These are phyloP conservation scores for Schizopygopsis pylzovi DNA, from an alignment of 2,797 vertebrate genomes.

Conservation along the genomic window DNA sequence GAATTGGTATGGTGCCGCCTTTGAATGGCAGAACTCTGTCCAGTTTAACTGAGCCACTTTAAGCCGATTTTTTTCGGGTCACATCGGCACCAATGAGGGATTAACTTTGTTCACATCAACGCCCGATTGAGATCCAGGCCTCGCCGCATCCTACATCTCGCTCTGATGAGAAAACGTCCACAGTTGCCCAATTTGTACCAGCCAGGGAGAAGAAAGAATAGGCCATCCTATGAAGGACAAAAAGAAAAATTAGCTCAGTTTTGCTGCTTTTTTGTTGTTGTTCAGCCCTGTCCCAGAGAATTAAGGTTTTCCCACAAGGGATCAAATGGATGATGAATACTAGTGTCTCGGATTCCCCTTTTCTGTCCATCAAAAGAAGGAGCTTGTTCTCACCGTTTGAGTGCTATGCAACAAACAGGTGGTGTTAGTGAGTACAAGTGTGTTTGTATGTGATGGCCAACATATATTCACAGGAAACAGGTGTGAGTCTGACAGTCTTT, in stretches of 20 bases:
- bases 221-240: constrained; percentile 78
- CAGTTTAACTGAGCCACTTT: constrained; percentile 83
- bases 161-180: constrained; percentile 76
- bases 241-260: constrained; percentile 85
- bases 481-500: constrained; percentile 57
- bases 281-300: constrained; percentile 66
- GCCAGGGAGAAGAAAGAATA: constrained; percentile 76
- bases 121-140: constrained; percentile 83
- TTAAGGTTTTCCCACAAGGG: constrained; percentile 69
- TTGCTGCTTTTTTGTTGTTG: constrained; percentile 80
- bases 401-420: constrained; percentile 62
- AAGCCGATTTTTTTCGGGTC: constrained; percentile 86
- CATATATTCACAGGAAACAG: constrained; percentile 36
- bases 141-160: constrained; percentile 75
- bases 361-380: constrained; percentile 53
- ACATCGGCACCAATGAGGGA: constrained; percentile 85
- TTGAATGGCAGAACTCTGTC: constrained; percentile 80
- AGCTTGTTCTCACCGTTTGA: constrained; percentile 57
- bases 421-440: constrained; percentile 51
- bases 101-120: constrained; percentile 85
- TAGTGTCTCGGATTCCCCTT: constrained; percentile 43
- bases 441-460: constrained; percentile 27
- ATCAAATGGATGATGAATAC: constrained; percentile 78
- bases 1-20: constrained; percentile 46
- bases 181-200: constrained; percentile 83